Evolutionary conservation across 2,888 invertebrate genomes (phyloP).

Genomic region (Cephus runcator): DNA sequence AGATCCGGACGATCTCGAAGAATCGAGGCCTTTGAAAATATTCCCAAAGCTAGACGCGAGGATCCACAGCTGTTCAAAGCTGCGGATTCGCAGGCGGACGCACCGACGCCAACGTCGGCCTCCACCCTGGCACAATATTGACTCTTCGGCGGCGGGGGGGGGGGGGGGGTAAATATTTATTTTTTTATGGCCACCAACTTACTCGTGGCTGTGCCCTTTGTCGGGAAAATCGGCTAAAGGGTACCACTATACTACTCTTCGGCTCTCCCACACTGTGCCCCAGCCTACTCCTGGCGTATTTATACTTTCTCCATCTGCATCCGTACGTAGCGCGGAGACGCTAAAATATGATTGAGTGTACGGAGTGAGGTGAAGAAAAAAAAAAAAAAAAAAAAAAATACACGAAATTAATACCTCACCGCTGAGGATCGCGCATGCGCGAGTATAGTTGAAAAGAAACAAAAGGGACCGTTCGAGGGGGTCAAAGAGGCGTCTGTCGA

Average conservation of each 20-base stretch:
- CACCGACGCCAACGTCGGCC: not conserved
- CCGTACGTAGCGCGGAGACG: not conserved
- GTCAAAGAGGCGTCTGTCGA: not conserved
- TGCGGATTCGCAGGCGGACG: not conserved
- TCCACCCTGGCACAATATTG: not conserved
- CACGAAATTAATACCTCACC: not conserved
- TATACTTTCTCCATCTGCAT: not conserved
- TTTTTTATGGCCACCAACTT: not conserved
- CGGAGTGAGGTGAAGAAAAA: not conserved
- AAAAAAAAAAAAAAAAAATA: rapidly evolving
- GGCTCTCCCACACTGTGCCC: not conserved
- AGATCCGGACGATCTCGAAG: not conserved
- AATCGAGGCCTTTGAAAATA: not conserved
- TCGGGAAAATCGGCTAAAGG: not conserved
- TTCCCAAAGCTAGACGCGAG: not conserved
- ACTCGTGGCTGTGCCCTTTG: not conserved
- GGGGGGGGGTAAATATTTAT: not conserved
- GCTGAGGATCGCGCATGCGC: not conserved
- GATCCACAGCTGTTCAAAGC: not conserved
- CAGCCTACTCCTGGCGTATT: not conserved
- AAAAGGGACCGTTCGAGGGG: not conserved
- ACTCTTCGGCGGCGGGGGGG: not conserved
- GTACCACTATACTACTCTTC: not conserved
- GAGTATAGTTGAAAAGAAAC: not conserved
- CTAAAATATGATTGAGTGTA: not conserved